phyloP scores from a whole-genome alignment of 2,888 invertebrate genomes.

The Acrocera orbiculus region DNA sequence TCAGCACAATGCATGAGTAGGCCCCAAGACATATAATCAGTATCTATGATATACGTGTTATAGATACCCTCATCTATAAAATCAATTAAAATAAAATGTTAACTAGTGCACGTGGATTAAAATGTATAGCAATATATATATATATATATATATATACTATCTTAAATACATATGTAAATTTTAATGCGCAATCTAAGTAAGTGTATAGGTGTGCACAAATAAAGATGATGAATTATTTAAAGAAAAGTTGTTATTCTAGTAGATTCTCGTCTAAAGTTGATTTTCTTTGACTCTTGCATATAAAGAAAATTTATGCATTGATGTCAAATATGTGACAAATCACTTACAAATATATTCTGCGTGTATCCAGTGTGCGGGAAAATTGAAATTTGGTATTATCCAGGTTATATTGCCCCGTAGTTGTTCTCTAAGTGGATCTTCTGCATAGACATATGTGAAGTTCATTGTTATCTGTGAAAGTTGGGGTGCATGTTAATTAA shows the following conservation, averaged over 20 bases:
- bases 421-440: conserved; percentile 65
- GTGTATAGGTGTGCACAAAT: neutral
- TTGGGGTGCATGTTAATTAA: neutral
- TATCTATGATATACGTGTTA: conserved; percentile 72
- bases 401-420: conserved; percentile 75
- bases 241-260: too few species aligned
- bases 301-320: conserved; percentile 12
- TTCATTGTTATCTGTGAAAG: conserved; percentile 61
- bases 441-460: conserved; percentile 70
- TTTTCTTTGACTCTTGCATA: too few species aligned
- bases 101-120: neutral
- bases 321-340: conserved; percentile 10
- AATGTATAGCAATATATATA: too few species aligned
- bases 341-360: conserved; percentile 64
- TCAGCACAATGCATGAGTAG: conserved; percentile 74
- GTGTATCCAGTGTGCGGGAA: conserved; percentile 74
- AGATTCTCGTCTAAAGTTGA: too few species aligned
- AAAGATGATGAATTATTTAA: too few species aligned
- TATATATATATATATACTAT: too few species aligned
- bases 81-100: conserved; percentile 16
- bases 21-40: conserved; percentile 69
- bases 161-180: conserved; percentile 1
- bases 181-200: conserved; percentile 1
- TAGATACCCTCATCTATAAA: conserved; percentile 67
- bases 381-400: conserved; percentile 52